Percentiles rank a stretch among this genome's conserved stretches.
Evolutionary conservation across 2,113 vertebrate species (phyloP).

Genomic region (Semnopithecus entellus): DNA sequence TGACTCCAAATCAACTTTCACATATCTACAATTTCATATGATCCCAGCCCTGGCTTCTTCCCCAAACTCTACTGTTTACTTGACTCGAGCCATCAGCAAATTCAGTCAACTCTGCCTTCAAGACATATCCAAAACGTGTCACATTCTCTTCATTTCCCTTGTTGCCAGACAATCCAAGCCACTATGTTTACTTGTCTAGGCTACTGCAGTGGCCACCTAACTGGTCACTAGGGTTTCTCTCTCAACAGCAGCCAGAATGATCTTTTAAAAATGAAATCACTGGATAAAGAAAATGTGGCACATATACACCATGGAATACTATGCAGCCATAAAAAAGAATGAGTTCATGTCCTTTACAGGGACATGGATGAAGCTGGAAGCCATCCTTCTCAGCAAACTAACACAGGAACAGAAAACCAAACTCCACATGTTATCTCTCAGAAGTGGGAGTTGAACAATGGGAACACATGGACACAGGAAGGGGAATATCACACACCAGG

Average conservation of each 20-base stretch:
- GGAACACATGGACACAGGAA: no score
- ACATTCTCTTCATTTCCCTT: neutral
- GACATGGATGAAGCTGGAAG: no score
- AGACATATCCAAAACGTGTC: neutral
- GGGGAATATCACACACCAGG: no score
- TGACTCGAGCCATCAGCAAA: neutral
- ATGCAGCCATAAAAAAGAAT: no score
- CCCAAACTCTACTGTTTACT: neutral
- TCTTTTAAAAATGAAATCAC: neutral
- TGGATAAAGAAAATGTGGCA: no score
- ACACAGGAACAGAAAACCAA: no score
- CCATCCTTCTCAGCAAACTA: no score
- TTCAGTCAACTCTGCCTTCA: neutral
- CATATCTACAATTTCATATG: neutral
- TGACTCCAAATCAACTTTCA: neutral
- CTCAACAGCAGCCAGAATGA: neutral
- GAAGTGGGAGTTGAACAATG: no score
- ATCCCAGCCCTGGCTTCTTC: neutral
- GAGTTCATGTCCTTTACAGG: no score
- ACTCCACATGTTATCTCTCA: no score
- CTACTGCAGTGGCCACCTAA: neutral
- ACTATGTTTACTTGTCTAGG: neutral
- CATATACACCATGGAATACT: no score
- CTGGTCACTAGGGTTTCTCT: neutral
- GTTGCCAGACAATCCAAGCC: neutral